Base-by-base conservation (phyloP, 2,113 vertebrate species). In the Paramisgurnus dabryanus region DNA sequence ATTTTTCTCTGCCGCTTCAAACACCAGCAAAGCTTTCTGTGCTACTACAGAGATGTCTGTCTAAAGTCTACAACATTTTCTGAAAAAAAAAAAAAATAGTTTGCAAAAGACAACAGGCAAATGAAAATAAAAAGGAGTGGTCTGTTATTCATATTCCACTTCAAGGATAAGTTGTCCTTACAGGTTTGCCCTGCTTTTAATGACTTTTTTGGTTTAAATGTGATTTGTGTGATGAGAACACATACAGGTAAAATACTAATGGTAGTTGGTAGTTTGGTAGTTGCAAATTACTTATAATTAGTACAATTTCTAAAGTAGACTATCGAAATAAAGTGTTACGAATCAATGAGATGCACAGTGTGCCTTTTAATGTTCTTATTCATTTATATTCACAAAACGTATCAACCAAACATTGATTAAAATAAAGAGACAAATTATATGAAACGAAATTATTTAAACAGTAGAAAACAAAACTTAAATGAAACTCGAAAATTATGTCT, bases 121-220 rank as follows among this genome's bases (percentile, higher is more conserved):
- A 49, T 3, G 4, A 45, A 79, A 79, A 61, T 63, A 65, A 68
- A 45, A 68, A 60, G n/a, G 63, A 73, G 76, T 53, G 67, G 69
- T 78, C 60, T 76, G 71, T 76, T 66, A 71, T 76, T 79, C 77
- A 18, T 73, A 65, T 49, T 58, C 3, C 27, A 76, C 80, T 43
- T 57, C 40, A n/a, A 60, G 50, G 47, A 66, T 2, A 15, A 55
- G 43, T 69, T 65, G 58, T 76, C 57, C 18, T 74, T 22, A 2
- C 12, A 13, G 10, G 67, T 76, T 77, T 66, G 68, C 53, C 66
- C 45, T 78, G 69, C 34, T 69, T 78, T 81, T 22, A 22, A 22
- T 22, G 0, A 22, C 22, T 22, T 22, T 22, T 22, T 22, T 22
- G 22, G 22, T 22, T 22, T 83, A 67, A 70, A 85, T 78, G 67